Evolutionary conservation across 2,797 vertebrate genomes (phyloP), one percentile per base, ranked within the genome.

Genomic region (Halcyon chelicuti): DNA sequence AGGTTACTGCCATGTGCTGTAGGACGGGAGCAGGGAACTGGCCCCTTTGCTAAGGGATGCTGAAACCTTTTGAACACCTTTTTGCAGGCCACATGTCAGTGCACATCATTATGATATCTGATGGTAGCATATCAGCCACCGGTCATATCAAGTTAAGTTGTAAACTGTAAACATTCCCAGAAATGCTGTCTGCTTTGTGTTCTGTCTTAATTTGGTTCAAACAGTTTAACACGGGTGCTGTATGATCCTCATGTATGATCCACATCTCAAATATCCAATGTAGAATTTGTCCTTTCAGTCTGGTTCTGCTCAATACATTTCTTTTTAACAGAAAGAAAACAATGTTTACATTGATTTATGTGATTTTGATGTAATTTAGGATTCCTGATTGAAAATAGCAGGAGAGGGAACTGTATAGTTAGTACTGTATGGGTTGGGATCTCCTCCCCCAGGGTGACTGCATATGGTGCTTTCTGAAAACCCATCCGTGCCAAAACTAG

Each of bases 401-500:
- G 25, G 55, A 76, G 39, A 55, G 12, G 20, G 12, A 91, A 29
- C 35, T 72, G n/a, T 52, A 35, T 72, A 28, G 31, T 55, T 51
- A 29, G 7, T 57, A 29, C 10, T 0, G 0, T 54, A 26, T 4
- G 4, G 20, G 3, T 62, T 84, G 0, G 0, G 5, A 67, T 95
- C n/a, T 86, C 14, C 3, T 47, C 6, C 10, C 28, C 33, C 23
- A 57, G 14, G 9, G 44, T 84, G 46, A 49, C 20, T 55, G 12
- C 7, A 10, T 8, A 3, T 62, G 17, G 18, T 63, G n/a, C 21
- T 73, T 85, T 68, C 40, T 86, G 57, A 40, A 72, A 37, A 68
- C 9, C 23, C 77, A 21, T 77, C n/a, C 4, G 2, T 63, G 42
- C 31, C 81, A 37, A 80, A 71, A 84, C 31, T 20, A 61, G 51